Base-by-base conservation (phyloP, 2,797 vertebrate genomes). In the Microctenopoma steveboyesi region DNA sequence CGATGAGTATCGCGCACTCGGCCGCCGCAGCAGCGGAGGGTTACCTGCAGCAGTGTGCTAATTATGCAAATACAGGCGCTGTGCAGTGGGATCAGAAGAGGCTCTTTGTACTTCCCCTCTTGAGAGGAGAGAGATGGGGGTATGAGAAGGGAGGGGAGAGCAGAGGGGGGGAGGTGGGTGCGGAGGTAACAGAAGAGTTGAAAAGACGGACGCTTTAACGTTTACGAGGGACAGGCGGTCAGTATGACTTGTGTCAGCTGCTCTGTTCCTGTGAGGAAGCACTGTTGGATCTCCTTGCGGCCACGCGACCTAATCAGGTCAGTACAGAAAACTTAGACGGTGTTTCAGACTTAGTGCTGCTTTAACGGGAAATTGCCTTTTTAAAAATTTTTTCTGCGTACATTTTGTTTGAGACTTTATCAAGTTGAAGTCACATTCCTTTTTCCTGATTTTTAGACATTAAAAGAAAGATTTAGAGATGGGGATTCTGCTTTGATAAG, bases 11-110 rank as follows among this genome's bases (percentile, higher is more conserved):
- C 64, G 2, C 2, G 2, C 40, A 3, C 0, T 0, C 27, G 9
- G 7, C 28, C 16, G 15, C 37, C 8, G 37, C 11, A 33, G 68
- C 40, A 30, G 67, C 2, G 45, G 65, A 10, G 73, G 37, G 65
- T 78, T 67, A 87, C 85, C 85, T 88, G 85, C 54, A 64, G 52
- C 79, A 70, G 43, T 40, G 51, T 76, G 72, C 72, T 80, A 69
- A 85, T 85, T 78, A 92, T 91, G 91, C 86, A 90, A 90, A 92
- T 85, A 28, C 40, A 3, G 71, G 22, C 5, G 30, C 63, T 37
- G 52, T 56, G 52, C 13, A n/a, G 66, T 75, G 71, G 70, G 76
- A 70, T 79, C 54, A 86, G 78, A 89, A 90, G 85, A 84, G 89
- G 69, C 78, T 77, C 89, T 89, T 89, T 92, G 88, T 91, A 69